phyloP scores from a whole-genome alignment of 2,888 invertebrate species.

The Fragum fragum region DNA sequence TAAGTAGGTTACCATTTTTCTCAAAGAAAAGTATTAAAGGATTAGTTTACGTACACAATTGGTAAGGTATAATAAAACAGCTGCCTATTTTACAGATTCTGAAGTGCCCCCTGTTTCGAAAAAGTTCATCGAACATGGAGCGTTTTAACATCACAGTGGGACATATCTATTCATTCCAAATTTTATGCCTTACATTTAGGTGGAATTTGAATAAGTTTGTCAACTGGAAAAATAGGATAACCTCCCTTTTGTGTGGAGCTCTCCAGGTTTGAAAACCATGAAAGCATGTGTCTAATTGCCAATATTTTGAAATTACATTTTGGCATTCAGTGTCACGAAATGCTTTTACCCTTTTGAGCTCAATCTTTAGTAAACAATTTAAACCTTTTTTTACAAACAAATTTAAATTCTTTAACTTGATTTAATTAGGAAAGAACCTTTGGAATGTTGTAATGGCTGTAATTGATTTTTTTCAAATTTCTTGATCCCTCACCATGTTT shows the following conservation, averaged over 20 bases:
- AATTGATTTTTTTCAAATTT: not conserved
- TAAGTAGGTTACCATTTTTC: conserved; percentile 3
- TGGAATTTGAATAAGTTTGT: conserved; percentile 21
- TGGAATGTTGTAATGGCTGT: not conserved
- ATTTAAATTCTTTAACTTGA: conserved; percentile 3
- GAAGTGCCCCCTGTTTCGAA: not conserved
- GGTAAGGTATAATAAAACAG: conserved; percentile 27
- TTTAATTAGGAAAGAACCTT: not conserved
- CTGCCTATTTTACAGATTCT: not conserved
- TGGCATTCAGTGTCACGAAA: conserved; percentile 16
- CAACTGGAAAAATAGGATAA: conserved; percentile 26
- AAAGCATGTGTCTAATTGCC: conserved; percentile 21
- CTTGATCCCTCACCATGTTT: too few relatives aligned
- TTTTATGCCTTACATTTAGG: conserved; percentile 1
- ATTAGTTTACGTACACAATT: conserved; percentile 24
- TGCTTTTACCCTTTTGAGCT: conserved; percentile 8
- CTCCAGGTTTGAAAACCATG: not conserved
- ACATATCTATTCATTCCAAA: not conserved
- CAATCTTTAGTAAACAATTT: conserved; percentile 6
- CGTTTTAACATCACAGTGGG: conserved; percentile 22
- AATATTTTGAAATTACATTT: conserved; percentile 22
- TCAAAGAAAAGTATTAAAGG: conserved; percentile 1
- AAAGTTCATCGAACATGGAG: conserved; percentile 26
- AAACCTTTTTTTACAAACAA: not conserved
- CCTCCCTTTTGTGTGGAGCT: conserved; percentile 22